Base-by-base conservation (phyloP, 2,113 vertebrate genomes). In the Amblyopsis rosae region DNA sequence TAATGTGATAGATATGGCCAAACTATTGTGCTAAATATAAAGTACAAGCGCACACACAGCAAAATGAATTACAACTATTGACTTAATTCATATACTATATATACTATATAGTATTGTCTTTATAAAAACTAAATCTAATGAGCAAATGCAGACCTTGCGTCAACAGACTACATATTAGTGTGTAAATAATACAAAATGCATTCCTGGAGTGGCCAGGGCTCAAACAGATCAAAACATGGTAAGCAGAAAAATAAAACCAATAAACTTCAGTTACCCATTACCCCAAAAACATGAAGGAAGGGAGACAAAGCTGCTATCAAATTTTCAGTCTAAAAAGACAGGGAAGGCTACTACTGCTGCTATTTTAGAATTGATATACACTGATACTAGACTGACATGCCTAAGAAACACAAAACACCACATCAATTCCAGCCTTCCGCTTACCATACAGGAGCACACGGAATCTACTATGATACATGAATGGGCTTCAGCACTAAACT, bases 21-120 rank as follows among this genome's bases (percentile, higher is more conserved):
- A 72, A 82, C 83, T 88, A 85, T 80, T 87, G 82, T 83, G 87
- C 87, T 89, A 92, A 88, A 87, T 86, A 90, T 81, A 73, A 66
- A 83, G 86, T 77, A 84, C 82, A 64, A 65, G 87, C 78, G 87
- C 78, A 70, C 74, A 85, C 75, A 86, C 45, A 12, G 35, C 12
- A 65, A 63, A 80, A 84, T 83, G 79, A 84, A 76, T 64, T 79
- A 82, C 82, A 71, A 77, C 77, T 85, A 56, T 26, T 68, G 58
- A 59, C 35, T 54, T 53, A n/a, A 9, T 46, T 6, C 16, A 57
- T 26, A 64, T 57, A 26, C 13, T 62, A 26, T 70, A 50, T 57
- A 12, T 45, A 12, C 35, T 49, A 79, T 74, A 68, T 81, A 26
- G 26, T 26, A 26, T 12, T 78, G 81, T 70, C 82, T 86, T 62